A percentile compares a stretch with the other conserved stretches of the same genome.
Evolutionary conservation across 1,140 invertebrate species (phyloP).

Genomic region (Drosophila kepulauana): DNA sequence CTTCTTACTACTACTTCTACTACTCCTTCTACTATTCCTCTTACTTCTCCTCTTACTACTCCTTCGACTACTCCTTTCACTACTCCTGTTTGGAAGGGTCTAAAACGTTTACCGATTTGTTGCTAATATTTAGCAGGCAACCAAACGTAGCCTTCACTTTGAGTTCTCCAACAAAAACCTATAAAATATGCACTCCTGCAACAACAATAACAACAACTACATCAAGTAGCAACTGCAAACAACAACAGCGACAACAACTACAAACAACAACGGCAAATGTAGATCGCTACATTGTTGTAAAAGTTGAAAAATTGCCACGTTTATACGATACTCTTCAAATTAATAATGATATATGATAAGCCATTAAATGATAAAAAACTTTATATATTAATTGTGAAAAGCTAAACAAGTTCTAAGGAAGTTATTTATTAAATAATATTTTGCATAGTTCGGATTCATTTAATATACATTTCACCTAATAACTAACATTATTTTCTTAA

Average conservation of each 20-base stretch:
- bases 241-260: constrained; percentile 7
- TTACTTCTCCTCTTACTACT: background rate
- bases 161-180: constrained; percentile 31
- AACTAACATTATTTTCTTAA: too few species aligned
- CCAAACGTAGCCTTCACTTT: constrained; percentile 37
- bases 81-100: constrained; percentile 10
- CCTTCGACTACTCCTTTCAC: too few species aligned
- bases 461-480: too few species aligned
- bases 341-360: background rate
- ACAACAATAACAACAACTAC: constrained; percentile 9
- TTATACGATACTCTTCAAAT: constrained; percentile 1
- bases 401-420: too few species aligned
- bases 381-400: too few species aligned
- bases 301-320: background rate
- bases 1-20: too few species aligned
- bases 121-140: constrained; percentile 51
- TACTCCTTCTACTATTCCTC: background rate
- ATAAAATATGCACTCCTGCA: constrained; percentile 41
- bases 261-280: constrained; percentile 3
- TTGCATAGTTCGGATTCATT: too few species aligned
- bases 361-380: too few species aligned
- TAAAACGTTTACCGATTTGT: constrained; percentile 59
- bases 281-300: constrained; percentile 1
- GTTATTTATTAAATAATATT: too few species aligned
- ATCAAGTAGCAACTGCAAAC: constrained; percentile 8